phyloP scores from a whole-genome alignment of 2,797 vertebrate genomes.

The Podarcis lilfordi region DNA sequence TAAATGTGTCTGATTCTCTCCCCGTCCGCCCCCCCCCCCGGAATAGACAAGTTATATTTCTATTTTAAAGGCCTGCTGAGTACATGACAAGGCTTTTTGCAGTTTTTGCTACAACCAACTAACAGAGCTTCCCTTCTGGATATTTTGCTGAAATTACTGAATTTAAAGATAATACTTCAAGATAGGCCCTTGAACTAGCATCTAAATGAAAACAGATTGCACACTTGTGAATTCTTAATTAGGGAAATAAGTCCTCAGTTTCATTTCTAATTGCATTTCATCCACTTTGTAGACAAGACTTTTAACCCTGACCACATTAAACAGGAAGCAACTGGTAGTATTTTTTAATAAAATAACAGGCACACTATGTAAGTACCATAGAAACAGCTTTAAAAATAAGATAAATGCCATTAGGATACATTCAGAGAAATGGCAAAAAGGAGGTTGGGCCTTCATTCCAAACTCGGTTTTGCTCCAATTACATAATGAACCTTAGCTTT shows the following conservation, averaged over 20 bases:
- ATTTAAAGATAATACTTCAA: neutral
- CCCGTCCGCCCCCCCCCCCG: no score
- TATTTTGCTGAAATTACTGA: neutral
- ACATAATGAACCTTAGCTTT: slow-evolving; percentile 18
- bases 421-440: neutral
- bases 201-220: slow-evolving; percentile 23
- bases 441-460: neutral
- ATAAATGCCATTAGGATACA: neutral
- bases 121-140: neutral
- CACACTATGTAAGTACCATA: neutral
- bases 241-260: slow-evolving; percentile 2
- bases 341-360: neutral
- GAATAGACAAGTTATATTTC: neutral
- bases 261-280: slow-evolving; percentile 27
- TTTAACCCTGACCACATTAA: slow-evolving; percentile 45
- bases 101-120: neutral
- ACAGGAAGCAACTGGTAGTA: neutral
- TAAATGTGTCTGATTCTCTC: neutral
- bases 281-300: slow-evolving; percentile 53
- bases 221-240: slow-evolving; percentile 22
- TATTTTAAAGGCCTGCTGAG: neutral
- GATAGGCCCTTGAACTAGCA: neutral
- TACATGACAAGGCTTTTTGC: neutral
- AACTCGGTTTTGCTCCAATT: neutral
- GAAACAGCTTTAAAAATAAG: neutral